Base-by-base conservation (phyloP, 2,113 vertebrate species). In the Meriones unguiculatus region DNA sequence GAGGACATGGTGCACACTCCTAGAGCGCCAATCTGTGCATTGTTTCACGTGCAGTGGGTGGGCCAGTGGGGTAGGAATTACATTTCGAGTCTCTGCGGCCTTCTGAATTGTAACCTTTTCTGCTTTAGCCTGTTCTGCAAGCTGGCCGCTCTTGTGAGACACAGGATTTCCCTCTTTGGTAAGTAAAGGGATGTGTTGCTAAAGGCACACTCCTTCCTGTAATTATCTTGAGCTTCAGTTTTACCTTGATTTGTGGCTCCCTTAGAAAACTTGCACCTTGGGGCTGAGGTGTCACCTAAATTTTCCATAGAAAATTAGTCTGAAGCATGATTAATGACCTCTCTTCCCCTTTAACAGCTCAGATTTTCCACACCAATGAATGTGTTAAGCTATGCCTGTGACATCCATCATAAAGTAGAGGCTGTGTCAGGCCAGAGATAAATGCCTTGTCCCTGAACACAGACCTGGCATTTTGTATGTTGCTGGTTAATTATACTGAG, bases 111-210 rank as follows among this genome's bases (percentile, higher is more conserved):
- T 78, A 32, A 98, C 98, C 96, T 86, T 97, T 96, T 98, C 97
- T 97, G 50, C 98, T 98, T 98, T 93, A 99, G 99, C 99, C 98
- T 99, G 57, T 99, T 99, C 99, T 99, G 99, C 99, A 99, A 99
- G 99, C 99, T 99, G 98, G 99, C 99, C 98, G 99, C 99, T 98
- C 99, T 99, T 98, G 99, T 99, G 98, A 99, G 99, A 99, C 99
- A 99, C 99, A 99, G 99, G 98, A 99, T 99, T 98, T 99, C 99
- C 93, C 99, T 99, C 97, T 99, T 99, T 98, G 99, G 99, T 99
- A 99, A 99, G 99, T 98, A 95, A 93, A 97, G 90, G 93, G 80
- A 78, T 80, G 25, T 64, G 25, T 90, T 84, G 24, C 50, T 87
- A 8, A 97, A 90, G 73, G 72, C 82, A 32, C 18, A 2, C 3